Evolutionary conservation across 1,140 invertebrate genomes (phyloP), one percentile per base, ranked within the genome.

Genomic region (Augochlora pura): DNA sequence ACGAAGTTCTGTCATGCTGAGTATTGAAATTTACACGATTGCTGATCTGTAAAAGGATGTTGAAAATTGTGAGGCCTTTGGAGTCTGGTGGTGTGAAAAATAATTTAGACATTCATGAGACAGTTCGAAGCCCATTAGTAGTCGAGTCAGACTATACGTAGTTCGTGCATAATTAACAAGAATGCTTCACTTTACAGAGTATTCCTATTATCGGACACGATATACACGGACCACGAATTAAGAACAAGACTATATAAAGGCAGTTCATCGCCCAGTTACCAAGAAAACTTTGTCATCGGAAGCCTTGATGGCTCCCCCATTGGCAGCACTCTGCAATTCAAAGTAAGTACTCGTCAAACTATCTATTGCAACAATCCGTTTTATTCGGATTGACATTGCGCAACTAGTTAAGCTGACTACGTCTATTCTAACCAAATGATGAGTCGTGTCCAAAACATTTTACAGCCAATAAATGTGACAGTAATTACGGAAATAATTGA

Each of bases 231-330:
- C 25, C 94, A 94, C 2, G 95, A 95, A 87, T 95, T 96, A 90
- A 96, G 97, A 91, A 97, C 96, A 16, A 95, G 96, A 91, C 94
- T 96, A 79, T 96, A 95, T 84, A 94, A 95, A 71, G 93, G 94
- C 75, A 94, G 94, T 23, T 94, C 94, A 69, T 95, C 95, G 80
- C 96, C 96, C 0, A 94, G 95, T 75, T 96, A 95, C 90, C 95
- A 96, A 85, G 96, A 96, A 88, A 94, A 96, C 60, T 97, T 96
- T 89, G 91, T 96, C 70, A 96, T 97, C 88, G 94, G n/a, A n/a
- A n/a, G 94, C 2, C 90, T 96, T 52, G 95, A 96, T 38, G 89
- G 89, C 46, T 88, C 86, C 23, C 88, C 91, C 16, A 69, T 88
- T 2, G 90, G 90, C 12, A 88, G 86, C 75, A 91, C 88, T 8